Evolutionary conservation across 2,888 invertebrate species (phyloP), one percentile per base, ranked within the genome.

Genomic region (Acholoe squamosa): DNA sequence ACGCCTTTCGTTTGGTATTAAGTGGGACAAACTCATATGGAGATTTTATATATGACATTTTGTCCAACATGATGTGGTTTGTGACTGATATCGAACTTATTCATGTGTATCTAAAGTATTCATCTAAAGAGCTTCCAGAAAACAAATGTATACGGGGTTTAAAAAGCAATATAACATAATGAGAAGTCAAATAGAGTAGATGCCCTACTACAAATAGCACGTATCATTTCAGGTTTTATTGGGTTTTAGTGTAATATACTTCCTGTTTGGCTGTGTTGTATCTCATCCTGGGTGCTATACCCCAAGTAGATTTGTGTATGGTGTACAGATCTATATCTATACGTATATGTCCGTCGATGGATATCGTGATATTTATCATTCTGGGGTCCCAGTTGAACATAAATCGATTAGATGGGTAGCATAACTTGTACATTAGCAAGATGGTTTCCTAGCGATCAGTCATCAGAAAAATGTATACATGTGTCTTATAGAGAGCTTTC

Each of bases 51-150:
- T n/a, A n/a, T n/a, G n/a, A n/a, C n/a, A n/a, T n/a, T n/a, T n/a
- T n/a, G n/a, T n/a, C n/a, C n/a, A n/a, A n/a, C n/a, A n/a, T n/a
- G n/a, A 43, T 43, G 43, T 43, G 43, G 10, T n/a, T 61, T 12
- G 19, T 61, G 19, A n/a, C 61, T 61, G 61, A 61, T 61, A 61
- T 7, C 19, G 7, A 5, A 25, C 25, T 16, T 31, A 76, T 76
- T 1, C 31, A 76, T 28, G 31, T 76, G 31, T 25, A 80, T 16
- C 33, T 80, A 43, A 33, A 25, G 43, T 80, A 80, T 22, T 80
- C 34, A 22, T 80, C 80, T 80, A 80, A 34, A 3, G 80, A 80
- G 80, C 80, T 80, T 80, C 80, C 80, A 80, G 31, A 1, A 71
- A 80, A 43, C 25, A 16, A 76, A 76, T n/a, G n/a, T n/a, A n/a